A percentile compares a stretch with the other conserved stretches of the same genome.
phyloP scores from a whole-genome alignment of 2,113 vertebrate genomes.

The Natator depressus region DNA sequence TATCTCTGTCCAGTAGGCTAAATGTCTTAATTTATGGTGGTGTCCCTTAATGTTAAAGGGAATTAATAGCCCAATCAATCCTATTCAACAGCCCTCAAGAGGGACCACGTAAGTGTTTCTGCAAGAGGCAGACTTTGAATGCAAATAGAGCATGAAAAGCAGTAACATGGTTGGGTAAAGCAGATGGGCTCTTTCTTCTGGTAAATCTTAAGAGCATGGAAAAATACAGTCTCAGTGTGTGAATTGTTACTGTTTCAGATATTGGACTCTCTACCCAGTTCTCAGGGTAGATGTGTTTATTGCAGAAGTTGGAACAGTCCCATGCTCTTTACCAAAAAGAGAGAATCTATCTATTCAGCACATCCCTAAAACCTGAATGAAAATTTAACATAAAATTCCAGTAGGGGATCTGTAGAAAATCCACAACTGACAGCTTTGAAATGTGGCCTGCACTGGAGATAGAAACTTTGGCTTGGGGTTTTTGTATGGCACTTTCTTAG shows the following conservation, averaged over 20 bases:
- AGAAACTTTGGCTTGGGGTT: not conserved
- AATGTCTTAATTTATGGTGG: not conserved
- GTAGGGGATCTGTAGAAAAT: not conserved
- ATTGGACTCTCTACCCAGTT: not conserved
- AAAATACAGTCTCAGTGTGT: not conserved
- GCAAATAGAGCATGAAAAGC: constrained; percentile 22
- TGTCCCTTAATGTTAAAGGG: not conserved
- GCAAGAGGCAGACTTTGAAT: not conserved
- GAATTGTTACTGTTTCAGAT: not conserved
- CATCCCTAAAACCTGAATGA: not conserved
- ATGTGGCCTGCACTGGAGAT: not conserved
- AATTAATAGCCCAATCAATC: not conserved
- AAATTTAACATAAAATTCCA: not conserved
- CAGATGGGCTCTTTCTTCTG: not conserved
- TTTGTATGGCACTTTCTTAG: not conserved
- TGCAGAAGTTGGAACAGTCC: not conserved
- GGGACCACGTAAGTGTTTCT: not conserved
- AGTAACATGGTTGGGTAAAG: not conserved
- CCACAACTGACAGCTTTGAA: not conserved
- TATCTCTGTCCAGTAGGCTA: not conserved
- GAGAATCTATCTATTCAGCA: not conserved
- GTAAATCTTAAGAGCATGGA: not conserved
- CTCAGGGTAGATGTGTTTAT: not conserved
- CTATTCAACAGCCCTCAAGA: not conserved
- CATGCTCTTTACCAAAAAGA: not conserved